Conservation (phyloP, 2,888 invertebrate genomes). For the Horisme vitalbata region DNA sequence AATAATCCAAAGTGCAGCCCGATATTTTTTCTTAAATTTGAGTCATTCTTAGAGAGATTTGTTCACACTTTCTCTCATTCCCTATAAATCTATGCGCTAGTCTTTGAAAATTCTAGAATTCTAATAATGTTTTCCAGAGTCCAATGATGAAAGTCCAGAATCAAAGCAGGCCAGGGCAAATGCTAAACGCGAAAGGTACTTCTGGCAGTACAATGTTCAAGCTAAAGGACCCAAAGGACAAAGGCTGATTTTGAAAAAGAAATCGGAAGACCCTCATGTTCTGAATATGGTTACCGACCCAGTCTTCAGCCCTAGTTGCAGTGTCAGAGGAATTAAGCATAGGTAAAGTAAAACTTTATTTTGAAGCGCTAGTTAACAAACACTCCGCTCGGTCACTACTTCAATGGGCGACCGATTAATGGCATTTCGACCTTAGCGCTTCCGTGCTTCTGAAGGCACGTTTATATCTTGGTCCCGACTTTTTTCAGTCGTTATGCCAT, state of each 20-base stretch:
- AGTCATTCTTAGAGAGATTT: too few species aligned
- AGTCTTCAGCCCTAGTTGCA: slow-evolving; percentile 96
- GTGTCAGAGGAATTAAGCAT: slow-evolving; percentile 94
- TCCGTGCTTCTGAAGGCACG: too few species aligned
- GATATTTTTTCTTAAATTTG: too few species aligned
- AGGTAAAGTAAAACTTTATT: slow-evolving; percentile 76
- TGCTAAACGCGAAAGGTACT: slow-evolving; percentile 91
- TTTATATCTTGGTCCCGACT: too few species aligned
- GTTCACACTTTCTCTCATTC: too few species aligned
- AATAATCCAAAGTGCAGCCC: too few species aligned
- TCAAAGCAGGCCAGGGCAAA: slow-evolving; percentile 63
- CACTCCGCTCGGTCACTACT: too few species aligned
- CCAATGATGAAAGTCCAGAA: slow-evolving; percentile 85
- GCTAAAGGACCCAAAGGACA: slow-evolving; percentile 99
- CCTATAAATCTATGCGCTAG: too few species aligned
- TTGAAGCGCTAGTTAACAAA: background rate
- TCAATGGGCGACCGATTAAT: too few species aligned
- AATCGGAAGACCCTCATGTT: slow-evolving; percentile 95
- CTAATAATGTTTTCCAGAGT: slow-evolving; percentile 78
- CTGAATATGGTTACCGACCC: slow-evolving; percentile 96
- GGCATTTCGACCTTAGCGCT: too few species aligned
- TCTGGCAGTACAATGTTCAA: slow-evolving; percentile 99
- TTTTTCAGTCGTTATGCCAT: too few species aligned
- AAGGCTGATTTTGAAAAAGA: slow-evolving; percentile 91
- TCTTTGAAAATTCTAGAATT: too few species aligned